Conservation (phyloP, 2,888 invertebrate genomes). For the Isotomurus palustris region DNA sequence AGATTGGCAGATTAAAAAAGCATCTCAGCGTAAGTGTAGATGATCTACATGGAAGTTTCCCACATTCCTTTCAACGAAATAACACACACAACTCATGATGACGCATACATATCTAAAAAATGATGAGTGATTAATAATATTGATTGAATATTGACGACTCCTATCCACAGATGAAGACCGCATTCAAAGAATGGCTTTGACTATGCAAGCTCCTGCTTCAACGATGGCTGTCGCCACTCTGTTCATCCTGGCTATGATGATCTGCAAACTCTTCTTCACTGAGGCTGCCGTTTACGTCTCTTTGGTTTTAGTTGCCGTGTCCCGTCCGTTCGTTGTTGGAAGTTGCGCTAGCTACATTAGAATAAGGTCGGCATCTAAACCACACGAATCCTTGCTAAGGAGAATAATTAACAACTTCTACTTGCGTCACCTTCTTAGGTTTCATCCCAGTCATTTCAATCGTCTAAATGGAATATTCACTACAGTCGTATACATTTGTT, state of each 20-base stretch:
- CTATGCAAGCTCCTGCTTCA: constrained; percentile 41
- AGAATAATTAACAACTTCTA: background rate
- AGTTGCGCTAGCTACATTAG: constrained; percentile 47
- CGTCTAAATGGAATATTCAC: constrained; percentile 48
- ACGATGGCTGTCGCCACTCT: constrained; percentile 29
- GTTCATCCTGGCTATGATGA: constrained; percentile 21
- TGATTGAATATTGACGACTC: background rate
- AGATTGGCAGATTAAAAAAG: constrained; percentile 30
- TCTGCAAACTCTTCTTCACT: constrained; percentile 39
- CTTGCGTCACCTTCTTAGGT: constrained; percentile 36
- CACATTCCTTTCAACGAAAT: too few species aligned
- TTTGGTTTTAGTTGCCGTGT: constrained; percentile 46
- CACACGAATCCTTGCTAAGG: background rate
- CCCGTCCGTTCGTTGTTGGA: constrained; percentile 48
- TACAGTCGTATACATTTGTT: constrained; percentile 46
- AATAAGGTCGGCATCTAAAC: constrained; percentile 45
- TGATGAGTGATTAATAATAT: background rate
- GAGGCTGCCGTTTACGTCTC: constrained; percentile 46
- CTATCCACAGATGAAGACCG: background rate
- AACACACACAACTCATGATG: too few species aligned
- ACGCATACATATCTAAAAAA: too few species aligned
- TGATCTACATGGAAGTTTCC: too few species aligned
- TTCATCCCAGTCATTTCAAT: constrained; percentile 48
- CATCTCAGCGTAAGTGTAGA: constrained; percentile 29
- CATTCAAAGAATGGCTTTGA: constrained; percentile 25